A percentile compares a stretch with the other conserved stretches of the same genome.
Conservation (phyloP, 1,140 invertebrate species). For the Bombus sibiricus region DNA sequence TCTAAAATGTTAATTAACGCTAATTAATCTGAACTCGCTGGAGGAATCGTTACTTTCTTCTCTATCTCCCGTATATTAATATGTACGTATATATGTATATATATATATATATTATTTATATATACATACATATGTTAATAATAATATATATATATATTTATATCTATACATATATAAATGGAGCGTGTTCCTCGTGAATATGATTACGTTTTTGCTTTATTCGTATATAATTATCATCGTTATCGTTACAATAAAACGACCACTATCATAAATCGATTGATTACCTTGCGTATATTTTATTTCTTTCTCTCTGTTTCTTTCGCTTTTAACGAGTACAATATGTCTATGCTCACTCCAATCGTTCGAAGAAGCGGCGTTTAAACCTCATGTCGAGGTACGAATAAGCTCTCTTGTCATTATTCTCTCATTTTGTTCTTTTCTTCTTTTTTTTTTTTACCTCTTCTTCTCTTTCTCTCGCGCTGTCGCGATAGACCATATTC, state of each 20-base stretch:
- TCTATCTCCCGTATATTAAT: not conserved
- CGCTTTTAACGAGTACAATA: slow-evolving; percentile 39
- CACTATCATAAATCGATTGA: slow-evolving; percentile 26
- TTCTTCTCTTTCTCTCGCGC: not conserved
- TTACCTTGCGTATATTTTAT: not conserved
- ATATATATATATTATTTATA: not conserved
- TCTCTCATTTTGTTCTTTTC: not conserved
- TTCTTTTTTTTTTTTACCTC: too few relatives aligned
- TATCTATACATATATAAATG: not conserved
- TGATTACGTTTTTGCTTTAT: slow-evolving; percentile 33
- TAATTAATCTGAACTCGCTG: slow-evolving; percentile 36
- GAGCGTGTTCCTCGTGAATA: not conserved
- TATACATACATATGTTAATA: not conserved
- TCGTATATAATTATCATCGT: slow-evolving; percentile 32
- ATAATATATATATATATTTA: not conserved
- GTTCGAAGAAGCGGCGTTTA: slow-evolving; percentile 9
- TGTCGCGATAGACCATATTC: not conserved
- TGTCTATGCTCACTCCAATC: slow-evolving; percentile 37
- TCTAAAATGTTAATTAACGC: slow-evolving; percentile 49
- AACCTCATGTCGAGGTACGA: slow-evolving; percentile 10
- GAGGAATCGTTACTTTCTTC: slow-evolving; percentile 28
- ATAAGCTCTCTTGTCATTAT: slow-evolving; percentile 48
- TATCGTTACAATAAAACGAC: slow-evolving; percentile 46
- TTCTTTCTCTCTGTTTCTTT: not conserved
- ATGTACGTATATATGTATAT: not conserved